These are phyloP conservation scores for Chrysogorgia sp. DNA, from an alignment of 92 coral and sea anemone species.

Conservation along the genomic window DNA sequence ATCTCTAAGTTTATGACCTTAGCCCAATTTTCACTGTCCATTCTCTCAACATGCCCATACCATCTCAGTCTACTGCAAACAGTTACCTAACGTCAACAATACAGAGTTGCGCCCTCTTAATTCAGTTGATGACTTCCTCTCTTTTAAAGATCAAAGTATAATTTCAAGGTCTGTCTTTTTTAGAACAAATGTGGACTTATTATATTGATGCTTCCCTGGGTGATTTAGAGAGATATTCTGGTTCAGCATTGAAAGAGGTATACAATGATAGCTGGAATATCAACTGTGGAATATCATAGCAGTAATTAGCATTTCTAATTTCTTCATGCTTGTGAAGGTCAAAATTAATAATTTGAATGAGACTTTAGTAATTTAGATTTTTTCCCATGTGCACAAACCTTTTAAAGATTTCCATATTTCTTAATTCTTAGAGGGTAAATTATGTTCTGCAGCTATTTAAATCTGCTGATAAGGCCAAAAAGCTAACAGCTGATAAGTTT, in stretches of 20 bases:
- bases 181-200: slow-evolving; percentile 92
- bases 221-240: slow-evolving; percentile 53
- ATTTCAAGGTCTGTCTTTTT: slow-evolving; percentile 1
- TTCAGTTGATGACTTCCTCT: no score
- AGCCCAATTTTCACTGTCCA: no score
- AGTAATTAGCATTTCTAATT: not conserved
- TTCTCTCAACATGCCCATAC: no score
- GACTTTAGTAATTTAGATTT: no score
- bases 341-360: not conserved
- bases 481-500: slow-evolving; percentile 64
- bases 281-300: not conserved
- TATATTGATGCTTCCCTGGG: slow-evolving; percentile 67
- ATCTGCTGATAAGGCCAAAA: slow-evolving; percentile 63
- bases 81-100: no score
- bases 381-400: no score
- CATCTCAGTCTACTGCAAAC: no score
- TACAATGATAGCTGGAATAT: not conserved
- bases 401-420: not conserved
- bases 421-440: slow-evolving; percentile 57
- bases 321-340: not conserved
- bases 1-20: no score
- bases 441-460: slow-evolving; percentile 60
- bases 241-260: slow-evolving; percentile 62
- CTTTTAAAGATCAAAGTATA: no score
- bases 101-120: no score